Conservation (phyloP, 2,113 vertebrate genomes). For the Acanthisitta chloris region DNA sequence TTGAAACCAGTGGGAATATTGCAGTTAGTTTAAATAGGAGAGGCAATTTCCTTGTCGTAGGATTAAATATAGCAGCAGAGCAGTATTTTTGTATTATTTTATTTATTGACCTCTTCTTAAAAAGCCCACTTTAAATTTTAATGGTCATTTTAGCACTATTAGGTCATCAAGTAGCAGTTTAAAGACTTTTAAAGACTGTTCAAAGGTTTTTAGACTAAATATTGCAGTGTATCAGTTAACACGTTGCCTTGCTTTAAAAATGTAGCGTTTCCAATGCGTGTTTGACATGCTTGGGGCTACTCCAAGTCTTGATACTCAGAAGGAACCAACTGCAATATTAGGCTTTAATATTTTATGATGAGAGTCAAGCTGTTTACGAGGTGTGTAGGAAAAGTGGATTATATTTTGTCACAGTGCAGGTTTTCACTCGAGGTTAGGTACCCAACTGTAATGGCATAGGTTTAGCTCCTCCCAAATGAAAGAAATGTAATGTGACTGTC, state of each 20-base stretch:
- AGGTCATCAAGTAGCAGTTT: not conserved
- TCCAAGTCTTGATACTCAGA: conserved; percentile 19
- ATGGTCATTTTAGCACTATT: not conserved
- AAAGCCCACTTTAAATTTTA: conserved; percentile 15
- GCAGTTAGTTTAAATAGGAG: conserved; percentile 1
- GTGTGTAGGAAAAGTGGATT: not conserved
- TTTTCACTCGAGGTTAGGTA: not conserved
- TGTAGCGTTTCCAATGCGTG: not conserved
- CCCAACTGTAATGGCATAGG: not conserved
- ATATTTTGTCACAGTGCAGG: not conserved
- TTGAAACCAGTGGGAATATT: conserved; percentile 1
- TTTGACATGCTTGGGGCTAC: conserved; percentile 44
- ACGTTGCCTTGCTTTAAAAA: not conserved
- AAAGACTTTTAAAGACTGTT: not conserved
- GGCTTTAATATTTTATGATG: conserved; percentile 56
- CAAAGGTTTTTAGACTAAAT: not conserved
- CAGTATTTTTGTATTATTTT: not conserved
- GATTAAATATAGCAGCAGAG: conserved; percentile 12
- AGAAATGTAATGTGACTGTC: not conserved
- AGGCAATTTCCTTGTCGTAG: not conserved
- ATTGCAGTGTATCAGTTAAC: not conserved
- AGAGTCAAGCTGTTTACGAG: conserved; percentile 35
- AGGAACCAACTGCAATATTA: conserved; percentile 48
- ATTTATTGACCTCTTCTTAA: not conserved
- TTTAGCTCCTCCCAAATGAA: not conserved